Base-by-base conservation (phyloP, 1,140 invertebrate species). In the Gonatopus flavifemur region DNA sequence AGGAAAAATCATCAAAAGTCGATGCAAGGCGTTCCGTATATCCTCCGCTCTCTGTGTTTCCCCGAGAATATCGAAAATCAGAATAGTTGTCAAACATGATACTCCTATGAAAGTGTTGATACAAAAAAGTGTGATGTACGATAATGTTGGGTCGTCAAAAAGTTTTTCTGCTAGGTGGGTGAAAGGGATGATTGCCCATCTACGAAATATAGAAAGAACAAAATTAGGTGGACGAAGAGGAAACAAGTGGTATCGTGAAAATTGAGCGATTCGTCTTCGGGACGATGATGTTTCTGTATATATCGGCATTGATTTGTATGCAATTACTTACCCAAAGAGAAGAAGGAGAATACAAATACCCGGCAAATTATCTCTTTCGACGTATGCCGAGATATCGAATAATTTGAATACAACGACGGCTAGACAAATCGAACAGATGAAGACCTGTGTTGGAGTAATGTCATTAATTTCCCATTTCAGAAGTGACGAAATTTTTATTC, bases 71-170 rank as follows among this genome's bases (percentile, higher is more conserved):
- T 86, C 85, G 24, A 87, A 70, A 2, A 86, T 79, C 5, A 86
- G 69, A 8, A 86, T 79, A 4, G 82, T 73, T 4, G 83, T 78
- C 45, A 85, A 69, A n/a, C 82, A 82, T 2, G 72, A 55, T 15
- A 85, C 67, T 0, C 84, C 83, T 20, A 84, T 72, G 51, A 86
- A 85, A 5, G 83, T 77, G 67, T 86, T 86, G 5, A 79, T 67
- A 52, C 84, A 86, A 64, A 86, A 86, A 8, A 86, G 79, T 1
- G 84, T 74, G 71, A 86, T 86, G 66, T 84, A 86, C 12, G 84
- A 82, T 12, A 86, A 67, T 55, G 83, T 86, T 0, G 84, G 72
- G 52, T 86, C 84, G 15, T 69, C 65, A 69, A 86, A 87, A 20
- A 78, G 52, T 63, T 86, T 86, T 63, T 86, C 84, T 0, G 70